Conservation (phyloP, 2,113 vertebrate species). For the Vidua chalybeata region DNA sequence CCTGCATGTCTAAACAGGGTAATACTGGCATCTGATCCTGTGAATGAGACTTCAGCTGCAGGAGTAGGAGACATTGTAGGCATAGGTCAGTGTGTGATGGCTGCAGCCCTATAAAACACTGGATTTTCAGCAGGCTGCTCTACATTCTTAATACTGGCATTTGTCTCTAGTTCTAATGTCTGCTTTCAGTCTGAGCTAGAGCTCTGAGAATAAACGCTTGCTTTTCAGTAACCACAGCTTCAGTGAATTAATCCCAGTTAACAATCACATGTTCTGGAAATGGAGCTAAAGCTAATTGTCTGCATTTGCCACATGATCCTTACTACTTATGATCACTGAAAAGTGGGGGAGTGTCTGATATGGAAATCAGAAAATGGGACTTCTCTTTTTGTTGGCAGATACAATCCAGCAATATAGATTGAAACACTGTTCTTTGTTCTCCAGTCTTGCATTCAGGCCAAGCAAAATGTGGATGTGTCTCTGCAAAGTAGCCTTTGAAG, state of each 20-base stretch:
- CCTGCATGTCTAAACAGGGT: background rate
- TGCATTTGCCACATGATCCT: slow-evolving; percentile 1
- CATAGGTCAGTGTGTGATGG: slow-evolving; percentile 9
- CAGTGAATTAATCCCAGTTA: slow-evolving; percentile 14
- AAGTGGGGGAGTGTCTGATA: background rate
- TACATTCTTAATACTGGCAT: background rate
- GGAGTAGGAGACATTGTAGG: background rate
- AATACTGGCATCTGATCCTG: background rate
- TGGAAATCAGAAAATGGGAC: background rate
- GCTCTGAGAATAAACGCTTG: background rate
- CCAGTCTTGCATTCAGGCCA: background rate
- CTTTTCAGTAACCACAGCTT: slow-evolving; percentile 24
- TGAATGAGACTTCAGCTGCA: background rate
- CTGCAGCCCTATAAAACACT: background rate
- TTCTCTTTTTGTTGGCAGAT: background rate
- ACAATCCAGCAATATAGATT: background rate
- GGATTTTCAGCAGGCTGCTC: background rate
- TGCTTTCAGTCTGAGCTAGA: background rate
- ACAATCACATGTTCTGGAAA: background rate
- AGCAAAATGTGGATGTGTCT: background rate
- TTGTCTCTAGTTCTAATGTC: background rate
- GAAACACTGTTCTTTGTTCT: background rate
- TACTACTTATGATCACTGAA: background rate
- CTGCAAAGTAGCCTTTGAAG: background rate
- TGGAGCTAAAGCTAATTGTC: background rate